These are phyloP conservation scores for Physella acuta DNA, from an alignment of 1,140 invertebrate genomes.

Conservation along the genomic window DNA sequence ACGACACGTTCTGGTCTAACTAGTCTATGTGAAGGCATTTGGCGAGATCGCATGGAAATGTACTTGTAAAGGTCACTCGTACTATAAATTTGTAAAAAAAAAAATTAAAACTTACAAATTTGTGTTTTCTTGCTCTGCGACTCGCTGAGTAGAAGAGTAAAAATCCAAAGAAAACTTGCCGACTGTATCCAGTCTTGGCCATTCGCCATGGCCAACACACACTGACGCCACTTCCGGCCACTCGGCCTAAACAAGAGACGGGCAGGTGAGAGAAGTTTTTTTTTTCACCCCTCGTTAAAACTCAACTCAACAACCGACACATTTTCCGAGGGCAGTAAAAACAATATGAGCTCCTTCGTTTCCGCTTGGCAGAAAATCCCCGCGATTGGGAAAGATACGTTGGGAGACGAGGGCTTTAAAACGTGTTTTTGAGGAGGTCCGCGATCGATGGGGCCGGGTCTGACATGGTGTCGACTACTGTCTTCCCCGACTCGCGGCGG, in stretches of 20 bases:
- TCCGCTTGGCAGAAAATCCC: too few species aligned
- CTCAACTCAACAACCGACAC: background rate
- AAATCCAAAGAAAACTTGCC: constrained; percentile 39
- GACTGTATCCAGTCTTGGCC: constrained; percentile 39
- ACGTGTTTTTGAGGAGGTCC: background rate
- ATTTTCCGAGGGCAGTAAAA: background rate
- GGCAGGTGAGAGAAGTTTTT: constrained; percentile 14
- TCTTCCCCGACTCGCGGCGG: too few species aligned
- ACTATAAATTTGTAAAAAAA: too few species aligned
- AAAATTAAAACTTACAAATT: constrained; percentile 34
- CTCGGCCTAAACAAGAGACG: constrained; percentile 31
- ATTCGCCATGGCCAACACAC: constrained; percentile 32
- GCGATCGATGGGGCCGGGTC: too few species aligned
- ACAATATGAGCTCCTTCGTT: background rate
- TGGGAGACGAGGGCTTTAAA: background rate
- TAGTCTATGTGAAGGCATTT: too few species aligned
- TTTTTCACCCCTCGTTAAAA: background rate
- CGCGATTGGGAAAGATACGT: background rate
- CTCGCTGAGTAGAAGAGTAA: constrained; percentile 35
- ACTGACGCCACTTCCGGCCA: constrained; percentile 29
- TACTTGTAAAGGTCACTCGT: too few species aligned
- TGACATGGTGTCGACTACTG: too few species aligned
- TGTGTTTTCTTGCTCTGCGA: constrained; percentile 41
- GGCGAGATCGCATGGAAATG: too few species aligned
- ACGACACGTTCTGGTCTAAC: too few species aligned